These are phyloP conservation scores for Brachionus koreanus DNA, from an alignment of 1,140 invertebrate genomes.

Conservation along the genomic window DNA sequence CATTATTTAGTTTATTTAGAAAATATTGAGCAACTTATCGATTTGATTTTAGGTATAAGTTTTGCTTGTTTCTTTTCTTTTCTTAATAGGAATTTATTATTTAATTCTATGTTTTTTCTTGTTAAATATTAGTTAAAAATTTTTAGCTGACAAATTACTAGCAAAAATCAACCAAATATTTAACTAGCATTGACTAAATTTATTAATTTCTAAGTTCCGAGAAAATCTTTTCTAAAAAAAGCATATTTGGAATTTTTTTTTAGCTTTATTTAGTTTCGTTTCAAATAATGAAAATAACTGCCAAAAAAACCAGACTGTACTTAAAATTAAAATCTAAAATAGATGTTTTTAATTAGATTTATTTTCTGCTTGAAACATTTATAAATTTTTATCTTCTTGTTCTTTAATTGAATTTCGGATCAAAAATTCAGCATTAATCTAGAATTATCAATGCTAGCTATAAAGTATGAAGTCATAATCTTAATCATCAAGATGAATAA, in stretches of 20 bases:
- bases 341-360: neutral
- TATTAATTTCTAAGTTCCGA: neutral
- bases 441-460: neutral
- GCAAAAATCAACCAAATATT: neutral
- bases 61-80: neutral
- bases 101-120: neutral
- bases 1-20: neutral
- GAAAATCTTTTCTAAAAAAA: neutral
- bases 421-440: neutral
- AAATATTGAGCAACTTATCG: neutral
- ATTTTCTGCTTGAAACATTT: neutral
- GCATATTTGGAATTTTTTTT: neutral
- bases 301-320: neutral
- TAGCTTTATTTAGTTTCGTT: neutral
- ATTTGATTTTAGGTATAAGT: neutral
- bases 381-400: neutral
- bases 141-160: neutral
- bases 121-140: neutral
- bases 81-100: neutral
- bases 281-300: neutral
- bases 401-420: neutral
- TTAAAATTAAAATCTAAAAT: neutral
- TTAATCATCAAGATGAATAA: neutral
- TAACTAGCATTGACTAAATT: neutral
- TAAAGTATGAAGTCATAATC: neutral